Evolutionary conservation across 2,888 invertebrate genomes (phyloP), one percentile per base, ranked within the genome.

Genomic region (Ichneumoninae sp.): DNA sequence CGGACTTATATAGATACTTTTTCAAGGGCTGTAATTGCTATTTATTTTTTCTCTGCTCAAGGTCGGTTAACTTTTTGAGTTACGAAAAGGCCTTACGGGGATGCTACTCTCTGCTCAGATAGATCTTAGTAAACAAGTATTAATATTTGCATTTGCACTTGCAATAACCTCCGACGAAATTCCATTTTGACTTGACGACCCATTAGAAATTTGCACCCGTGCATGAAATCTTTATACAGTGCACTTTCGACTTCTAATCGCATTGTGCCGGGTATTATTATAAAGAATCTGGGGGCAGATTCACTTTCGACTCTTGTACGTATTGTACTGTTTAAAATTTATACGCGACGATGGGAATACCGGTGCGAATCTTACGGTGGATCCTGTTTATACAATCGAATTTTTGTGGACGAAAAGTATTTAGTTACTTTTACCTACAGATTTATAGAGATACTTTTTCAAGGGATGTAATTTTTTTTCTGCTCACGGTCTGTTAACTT

Each of bases 171-270:
- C 8, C 52, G 52, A 0, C 19, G 19, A 52, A 22, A 22, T 22
- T 22, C 22, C 22, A 22, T 22, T 22, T 22, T 22, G 22, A 22
- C 22, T 22, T 22, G 22, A 22, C 22, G 22, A 22, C 22, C 22
- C 1, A 1, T 22, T 22, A 22, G 1, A 22, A 22, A 22, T 22
- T 22, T 22, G 22, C 22, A 57, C 40, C n/a, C 60, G 60, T 40
- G 26, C 44, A n/a, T 22, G 0, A 22, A 73, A 73, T 73, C n/a
- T 30, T 33, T 4, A 16, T 16, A n/a, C 19, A 54, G 44, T 66
- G 57, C 71, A 76, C 83, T 83, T 83, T 83, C 80, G 71, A 77
- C 68, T 83, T 76, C 57, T 66, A 30, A 47, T 52, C 57, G 19
- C 66, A 66, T 80, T 44, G 22, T 66, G 26, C 33, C 57, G 54